Conservation (phyloP, 2,888 invertebrate species). For the Dendrolimus pini region DNA sequence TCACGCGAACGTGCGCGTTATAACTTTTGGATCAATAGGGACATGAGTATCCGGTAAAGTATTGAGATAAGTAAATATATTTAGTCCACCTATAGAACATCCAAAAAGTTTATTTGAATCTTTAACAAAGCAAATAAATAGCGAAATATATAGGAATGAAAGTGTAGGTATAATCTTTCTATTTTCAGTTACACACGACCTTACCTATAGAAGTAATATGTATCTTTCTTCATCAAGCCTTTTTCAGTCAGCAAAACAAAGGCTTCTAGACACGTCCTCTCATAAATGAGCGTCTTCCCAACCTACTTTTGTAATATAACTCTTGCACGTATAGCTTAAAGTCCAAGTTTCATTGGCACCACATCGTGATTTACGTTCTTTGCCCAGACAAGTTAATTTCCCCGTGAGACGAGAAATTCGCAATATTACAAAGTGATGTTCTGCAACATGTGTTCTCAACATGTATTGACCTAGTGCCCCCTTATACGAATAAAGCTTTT, state of each 20-base stretch:
- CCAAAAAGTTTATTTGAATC: no score
- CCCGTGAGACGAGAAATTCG: conserved; percentile 27
- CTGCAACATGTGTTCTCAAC: conserved; percentile 1
- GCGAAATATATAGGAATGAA: neutral
- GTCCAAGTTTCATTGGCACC: conserved; percentile 17
- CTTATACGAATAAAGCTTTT: neutral
- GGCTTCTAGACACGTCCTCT: conserved; percentile 15
- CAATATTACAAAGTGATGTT: conserved; percentile 29
- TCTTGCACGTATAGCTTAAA: conserved; percentile 12
- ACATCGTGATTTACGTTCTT: conserved; percentile 15
- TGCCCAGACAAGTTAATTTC: conserved; percentile 28
- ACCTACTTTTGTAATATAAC: conserved; percentile 8
- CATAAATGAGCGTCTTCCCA: conserved; percentile 18
- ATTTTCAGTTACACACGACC: neutral
- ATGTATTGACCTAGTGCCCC: conserved; percentile 3
- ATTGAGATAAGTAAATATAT: no score
- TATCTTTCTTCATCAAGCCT: conserved; percentile 32
- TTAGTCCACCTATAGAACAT: no score
- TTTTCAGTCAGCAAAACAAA: conserved; percentile 34
- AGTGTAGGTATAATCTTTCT: neutral
- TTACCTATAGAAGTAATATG: neutral
- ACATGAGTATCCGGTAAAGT: no score
- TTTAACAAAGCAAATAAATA: no score
- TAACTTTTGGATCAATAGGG: no score
- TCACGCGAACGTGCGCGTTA: no score